These are phyloP conservation scores for Neotragus moschatus DNA, from an alignment of 2,113 vertebrate species.

Conservation along the genomic window DNA sequence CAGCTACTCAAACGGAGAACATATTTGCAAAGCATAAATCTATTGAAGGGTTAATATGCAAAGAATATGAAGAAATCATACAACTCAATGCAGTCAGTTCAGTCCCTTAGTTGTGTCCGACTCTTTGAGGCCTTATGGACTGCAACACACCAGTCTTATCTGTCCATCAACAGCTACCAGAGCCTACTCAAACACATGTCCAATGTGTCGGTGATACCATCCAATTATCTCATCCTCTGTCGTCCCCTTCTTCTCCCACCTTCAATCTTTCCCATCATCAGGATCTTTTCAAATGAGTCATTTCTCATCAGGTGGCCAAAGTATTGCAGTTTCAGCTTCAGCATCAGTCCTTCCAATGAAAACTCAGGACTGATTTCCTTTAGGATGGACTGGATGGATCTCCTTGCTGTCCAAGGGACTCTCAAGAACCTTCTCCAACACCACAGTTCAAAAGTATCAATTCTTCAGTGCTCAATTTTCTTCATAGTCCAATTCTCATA, in stretches of 20 bases:
- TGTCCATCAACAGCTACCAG: neutral
- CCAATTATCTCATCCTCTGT: neutral
- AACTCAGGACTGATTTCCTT: neutral
- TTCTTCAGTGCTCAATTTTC: no score
- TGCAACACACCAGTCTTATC: neutral
- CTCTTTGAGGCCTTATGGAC: neutral
- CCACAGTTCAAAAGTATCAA: no score
- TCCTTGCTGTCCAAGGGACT: neutral
- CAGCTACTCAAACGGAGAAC: neutral
- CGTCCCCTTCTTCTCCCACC: neutral
- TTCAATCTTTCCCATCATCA: neutral
- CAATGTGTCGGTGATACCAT: neutral
- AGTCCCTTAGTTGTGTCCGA: neutral
- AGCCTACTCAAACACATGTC: neutral
- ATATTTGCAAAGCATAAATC: neutral
- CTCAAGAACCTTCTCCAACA: neutral
- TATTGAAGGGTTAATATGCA: neutral
- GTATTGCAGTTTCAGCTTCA: neutral
- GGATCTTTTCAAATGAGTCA: neutral
- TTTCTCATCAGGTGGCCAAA: no score
- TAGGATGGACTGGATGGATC: neutral
- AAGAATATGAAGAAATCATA: neutral
- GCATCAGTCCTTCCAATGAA: neutral
- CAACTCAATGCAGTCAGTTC: no score
- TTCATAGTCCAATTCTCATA: no score